Evolutionary conservation across 2,797 vertebrate species (phyloP), one percentile per base, ranked within the genome.

Genomic region (Cuculus canorus): DNA sequence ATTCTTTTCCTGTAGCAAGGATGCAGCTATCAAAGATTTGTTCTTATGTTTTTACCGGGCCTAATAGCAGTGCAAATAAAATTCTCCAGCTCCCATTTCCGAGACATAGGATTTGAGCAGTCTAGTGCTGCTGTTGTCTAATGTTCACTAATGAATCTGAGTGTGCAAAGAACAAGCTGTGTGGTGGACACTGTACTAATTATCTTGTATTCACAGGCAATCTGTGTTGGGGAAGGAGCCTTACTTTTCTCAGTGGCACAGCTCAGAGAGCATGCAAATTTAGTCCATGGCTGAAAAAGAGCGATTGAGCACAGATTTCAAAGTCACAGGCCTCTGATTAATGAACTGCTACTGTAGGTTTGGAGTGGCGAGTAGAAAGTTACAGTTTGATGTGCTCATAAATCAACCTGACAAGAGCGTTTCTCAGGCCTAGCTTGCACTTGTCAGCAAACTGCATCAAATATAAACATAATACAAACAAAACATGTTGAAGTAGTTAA

Each of bases 391-490:
- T 98, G 97, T 97, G 97, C 98, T 98, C 98, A 99, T 99, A 99
- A 99, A 99, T 99, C 99, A 99, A 98, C 93, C 96, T 99, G 99
- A 99, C 99, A 99, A 98, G 98, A 98, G 88, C 97, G 98, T 98
- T 98, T 98, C 98, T 98, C 96, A 88, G 97, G 93, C 98, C 97
- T 97, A 73, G 97, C 96, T 97, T 95, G 97, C 94, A 96, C 97
- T 98, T 98, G 98, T 98, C 98, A 98, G 97, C 98, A 98, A 97
- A 98, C 97, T 96, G 98, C 98, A 98, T 98, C 98, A 98, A 97
- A 98, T 98, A 98, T 97, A 98, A 98, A 98, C 98, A 98, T 97
- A 98, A 98, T 98, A 98, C 98, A 98, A 98, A 98, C 98, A 98
- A 98, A 98, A 98, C 97, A 97, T 97, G 97, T 97, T 97, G 98